Evolutionary conservation across 2,888 invertebrate genomes (phyloP).

Genomic region (Drosophila lacicola): DNA sequence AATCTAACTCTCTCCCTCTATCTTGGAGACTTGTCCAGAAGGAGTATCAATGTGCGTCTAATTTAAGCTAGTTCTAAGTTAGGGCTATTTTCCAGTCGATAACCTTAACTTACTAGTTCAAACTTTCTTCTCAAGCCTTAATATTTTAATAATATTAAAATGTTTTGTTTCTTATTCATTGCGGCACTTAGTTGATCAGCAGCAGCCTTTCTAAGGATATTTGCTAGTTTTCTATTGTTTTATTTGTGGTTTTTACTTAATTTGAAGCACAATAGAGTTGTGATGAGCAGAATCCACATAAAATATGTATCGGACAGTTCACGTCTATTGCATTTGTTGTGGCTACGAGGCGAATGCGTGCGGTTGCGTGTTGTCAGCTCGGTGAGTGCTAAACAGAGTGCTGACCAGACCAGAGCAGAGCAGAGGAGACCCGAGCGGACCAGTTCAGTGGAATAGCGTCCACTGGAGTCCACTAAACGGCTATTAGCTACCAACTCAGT

Average conservation of each 20-base stretch:
- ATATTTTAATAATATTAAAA: too few relatives aligned
- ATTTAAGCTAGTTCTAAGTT: too few relatives aligned
- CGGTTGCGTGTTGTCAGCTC: slow-evolving; percentile 37
- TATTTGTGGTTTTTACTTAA: slow-evolving; percentile 9
- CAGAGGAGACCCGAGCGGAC: not conserved
- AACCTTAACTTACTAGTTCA: too few relatives aligned
- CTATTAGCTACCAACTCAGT: slow-evolving; percentile 60
- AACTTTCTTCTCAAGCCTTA: too few relatives aligned
- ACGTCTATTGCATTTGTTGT: slow-evolving; percentile 65
- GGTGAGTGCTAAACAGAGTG: slow-evolving; percentile 2
- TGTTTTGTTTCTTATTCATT: too few relatives aligned
- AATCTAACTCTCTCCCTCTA: too few relatives aligned
- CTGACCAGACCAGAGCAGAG: slow-evolving; percentile 11
- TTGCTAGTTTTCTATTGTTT: not conserved
- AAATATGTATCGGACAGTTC: slow-evolving; percentile 41
- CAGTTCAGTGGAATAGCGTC: not conserved
- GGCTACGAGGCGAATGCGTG: slow-evolving; percentile 18
- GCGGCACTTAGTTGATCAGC: too few relatives aligned
- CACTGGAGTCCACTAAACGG: slow-evolving; percentile 69
- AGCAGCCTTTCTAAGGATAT: too few relatives aligned
- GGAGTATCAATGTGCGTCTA: too few relatives aligned
- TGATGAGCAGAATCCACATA: slow-evolving; percentile 27
- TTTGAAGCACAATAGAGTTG: slow-evolving; percentile 4
- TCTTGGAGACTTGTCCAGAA: too few relatives aligned
- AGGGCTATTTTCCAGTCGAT: too few relatives aligned